Evolutionary conservation across 2,797 vertebrate genomes (phyloP).

Genomic region (Miichthys miiuy): DNA sequence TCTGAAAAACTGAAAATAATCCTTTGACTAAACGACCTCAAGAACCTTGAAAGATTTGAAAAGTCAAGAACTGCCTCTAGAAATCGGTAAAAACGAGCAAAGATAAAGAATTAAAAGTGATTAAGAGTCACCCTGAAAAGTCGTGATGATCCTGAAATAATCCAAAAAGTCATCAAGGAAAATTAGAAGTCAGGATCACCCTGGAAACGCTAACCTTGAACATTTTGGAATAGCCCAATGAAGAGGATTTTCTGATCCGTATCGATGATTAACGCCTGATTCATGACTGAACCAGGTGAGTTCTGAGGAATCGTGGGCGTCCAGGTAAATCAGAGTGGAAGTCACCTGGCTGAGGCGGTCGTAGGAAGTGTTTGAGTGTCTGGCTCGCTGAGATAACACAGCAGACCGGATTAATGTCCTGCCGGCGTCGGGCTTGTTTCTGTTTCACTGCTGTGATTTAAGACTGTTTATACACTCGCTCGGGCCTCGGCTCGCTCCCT

Average conservation of each 20-base stretch:
- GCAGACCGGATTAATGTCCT: conserved; percentile 72
- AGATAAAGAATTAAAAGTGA: background rate
- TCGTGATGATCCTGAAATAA: too few relatives aligned
- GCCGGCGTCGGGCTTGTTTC: conserved; percentile 40
- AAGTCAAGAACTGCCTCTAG: background rate
- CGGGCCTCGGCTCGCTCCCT: conserved; percentile 26
- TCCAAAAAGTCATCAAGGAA: too few relatives aligned
- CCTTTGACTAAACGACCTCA: background rate
- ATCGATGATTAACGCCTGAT: too few relatives aligned
- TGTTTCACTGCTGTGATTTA: conserved; percentile 64
- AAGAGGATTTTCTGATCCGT: too few relatives aligned
- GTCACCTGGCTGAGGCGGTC: background rate
- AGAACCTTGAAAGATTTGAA: background rate
- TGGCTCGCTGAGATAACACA: conserved; percentile 60
- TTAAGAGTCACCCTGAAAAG: too few relatives aligned
- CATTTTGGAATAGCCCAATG: too few relatives aligned
- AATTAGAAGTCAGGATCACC: too few relatives aligned
- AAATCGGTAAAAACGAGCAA: background rate
- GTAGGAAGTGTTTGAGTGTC: conserved; percentile 9
- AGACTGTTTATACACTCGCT: conserved; percentile 49
- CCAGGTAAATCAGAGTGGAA: background rate
- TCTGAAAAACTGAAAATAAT: background rate
- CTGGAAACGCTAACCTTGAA: too few relatives aligned
- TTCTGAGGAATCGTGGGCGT: background rate
- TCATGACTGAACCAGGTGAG: background rate